phyloP scores from a whole-genome alignment of 2,113 vertebrate genomes.

The Ammospiza caudacuta region DNA sequence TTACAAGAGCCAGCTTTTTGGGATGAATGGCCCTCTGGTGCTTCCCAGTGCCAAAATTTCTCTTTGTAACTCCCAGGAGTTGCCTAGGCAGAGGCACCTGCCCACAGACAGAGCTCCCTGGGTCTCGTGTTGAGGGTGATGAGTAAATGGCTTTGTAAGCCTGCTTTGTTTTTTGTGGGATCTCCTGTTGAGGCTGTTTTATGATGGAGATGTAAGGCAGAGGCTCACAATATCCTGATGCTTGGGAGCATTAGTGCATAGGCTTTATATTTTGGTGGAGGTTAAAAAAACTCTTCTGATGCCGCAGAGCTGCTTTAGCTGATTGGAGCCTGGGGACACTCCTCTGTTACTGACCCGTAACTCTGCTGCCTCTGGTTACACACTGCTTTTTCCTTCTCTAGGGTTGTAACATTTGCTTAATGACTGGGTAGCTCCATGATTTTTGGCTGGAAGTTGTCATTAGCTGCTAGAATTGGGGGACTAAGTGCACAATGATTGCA shows the following conservation, averaged over 20 bases:
- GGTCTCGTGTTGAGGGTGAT: rapidly evolving
- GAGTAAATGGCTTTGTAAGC: neutral
- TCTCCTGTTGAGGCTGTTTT: neutral
- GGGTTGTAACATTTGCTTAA: slow-evolving; percentile 38
- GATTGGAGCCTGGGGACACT: neutral
- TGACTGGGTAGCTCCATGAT: slow-evolving; percentile 5
- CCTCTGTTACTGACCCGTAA: neutral
- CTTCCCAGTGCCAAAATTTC: neutral
- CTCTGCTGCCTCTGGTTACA: neutral
- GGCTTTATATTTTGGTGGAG: neutral
- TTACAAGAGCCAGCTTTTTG: neutral
- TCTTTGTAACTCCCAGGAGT: neutral
- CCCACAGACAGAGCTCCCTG: neutral
- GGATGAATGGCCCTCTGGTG: neutral
- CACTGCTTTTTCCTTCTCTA: neutral
- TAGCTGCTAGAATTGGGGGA: slow-evolving; percentile 13
- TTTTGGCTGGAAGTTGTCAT: slow-evolving; percentile 57
- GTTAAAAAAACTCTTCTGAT: neutral
- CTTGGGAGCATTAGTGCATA: neutral
- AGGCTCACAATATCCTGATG: neutral
- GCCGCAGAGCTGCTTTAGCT: neutral
- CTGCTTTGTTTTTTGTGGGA: neutral
- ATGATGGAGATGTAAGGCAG: neutral
- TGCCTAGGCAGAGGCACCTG: neutral
- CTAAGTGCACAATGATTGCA: slow-evolving; percentile 7